Evolutionary conservation across 2,888 invertebrate species (phyloP), one percentile per base, ranked within the genome.

Genomic region (Himalopsyche japonica): DNA sequence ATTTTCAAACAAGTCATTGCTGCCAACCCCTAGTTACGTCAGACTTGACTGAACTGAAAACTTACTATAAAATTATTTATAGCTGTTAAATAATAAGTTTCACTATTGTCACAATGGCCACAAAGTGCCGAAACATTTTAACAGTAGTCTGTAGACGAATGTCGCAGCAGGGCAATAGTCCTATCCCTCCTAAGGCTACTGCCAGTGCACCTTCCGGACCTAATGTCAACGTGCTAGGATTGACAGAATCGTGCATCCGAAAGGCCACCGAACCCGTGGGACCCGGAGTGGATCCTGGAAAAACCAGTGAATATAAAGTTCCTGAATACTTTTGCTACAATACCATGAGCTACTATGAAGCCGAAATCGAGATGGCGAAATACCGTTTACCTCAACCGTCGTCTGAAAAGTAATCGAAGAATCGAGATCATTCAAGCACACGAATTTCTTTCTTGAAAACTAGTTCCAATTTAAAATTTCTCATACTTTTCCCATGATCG

Each of bases 241-340:
- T 96, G 10, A 95, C 94, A 88, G 91, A 90, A 84, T 93, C 93
- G 48, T 93, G 93, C 80, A 91, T 95, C 0, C 92, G 92, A 80
- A 90, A 93, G 37, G 90, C 93, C 3, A 89, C 90, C 0, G 91
- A 91, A 83, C 92, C 94, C 47, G 94, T 96, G n/a, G 95, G 95
- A 18, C 96, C 96, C 37, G 95, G 94, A 76, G 96, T 96, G 10
- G 92, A 94, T 1, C 91, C 92, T 1, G 90, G 92, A 43, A 96
- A 96, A 90, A 90, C 92, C 84, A 94, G 94, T 12, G 93, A 94
- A 0, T 98, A 97, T 89, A 97, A 97, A 91, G 97, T 96, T 86
- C 97, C 97, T 0, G 97, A 98, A 91, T 98, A 98, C 89, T 98
- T 95, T 88, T 95, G 94, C 87, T 97, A 97, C 88, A 94, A 97